Evolutionary conservation across 2,113 vertebrate species (phyloP).

Genomic region (Zingel zingel): DNA sequence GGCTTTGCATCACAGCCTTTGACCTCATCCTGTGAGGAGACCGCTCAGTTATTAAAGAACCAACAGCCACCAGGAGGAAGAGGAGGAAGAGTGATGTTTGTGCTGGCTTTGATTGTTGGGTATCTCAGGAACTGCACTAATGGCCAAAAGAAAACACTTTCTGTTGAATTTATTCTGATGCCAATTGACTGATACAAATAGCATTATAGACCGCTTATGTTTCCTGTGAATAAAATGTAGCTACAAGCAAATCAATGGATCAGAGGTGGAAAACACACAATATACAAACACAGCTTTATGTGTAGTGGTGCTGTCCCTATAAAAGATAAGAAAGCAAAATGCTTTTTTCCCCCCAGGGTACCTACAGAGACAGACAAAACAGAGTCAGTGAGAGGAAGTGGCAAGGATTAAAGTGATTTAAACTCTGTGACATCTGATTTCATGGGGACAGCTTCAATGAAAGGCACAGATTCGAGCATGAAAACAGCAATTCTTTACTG

Average conservation of each 20-base stretch:
- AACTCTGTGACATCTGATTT: slow-evolving; percentile 74
- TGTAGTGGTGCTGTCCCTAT: background rate
- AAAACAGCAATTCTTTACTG: slow-evolving; percentile 79
- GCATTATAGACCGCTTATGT: background rate
- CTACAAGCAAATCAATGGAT: background rate
- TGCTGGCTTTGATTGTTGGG: slow-evolving; percentile 41
- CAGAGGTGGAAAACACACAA: background rate
- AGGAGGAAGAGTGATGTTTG: slow-evolving; percentile 55
- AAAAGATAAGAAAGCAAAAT: background rate
- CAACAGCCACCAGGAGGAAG: slow-evolving; percentile 50
- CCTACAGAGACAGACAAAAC: slow-evolving; percentile 52
- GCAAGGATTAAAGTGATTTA: slow-evolving; percentile 64
- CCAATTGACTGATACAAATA: background rate
- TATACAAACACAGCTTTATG: slow-evolving; percentile 13
- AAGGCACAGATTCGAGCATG: slow-evolving; percentile 53
- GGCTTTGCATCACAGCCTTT: slow-evolving; percentile 62
- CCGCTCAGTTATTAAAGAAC: slow-evolving; percentile 68
- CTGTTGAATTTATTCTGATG: slow-evolving; percentile 10
- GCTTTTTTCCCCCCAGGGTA: slow-evolving; percentile 47
- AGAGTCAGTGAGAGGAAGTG: slow-evolving; percentile 68
- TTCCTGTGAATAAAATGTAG: slow-evolving; percentile 6
- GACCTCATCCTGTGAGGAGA: slow-evolving; percentile 61
- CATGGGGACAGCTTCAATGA: slow-evolving; percentile 71
- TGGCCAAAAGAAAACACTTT: slow-evolving; percentile 16
- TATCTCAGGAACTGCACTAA: slow-evolving; percentile 3